These are phyloP conservation scores for Sciurus vulgaris DNA, from an alignment of 2,797 vertebrate genomes.

Conservation along the genomic window DNA sequence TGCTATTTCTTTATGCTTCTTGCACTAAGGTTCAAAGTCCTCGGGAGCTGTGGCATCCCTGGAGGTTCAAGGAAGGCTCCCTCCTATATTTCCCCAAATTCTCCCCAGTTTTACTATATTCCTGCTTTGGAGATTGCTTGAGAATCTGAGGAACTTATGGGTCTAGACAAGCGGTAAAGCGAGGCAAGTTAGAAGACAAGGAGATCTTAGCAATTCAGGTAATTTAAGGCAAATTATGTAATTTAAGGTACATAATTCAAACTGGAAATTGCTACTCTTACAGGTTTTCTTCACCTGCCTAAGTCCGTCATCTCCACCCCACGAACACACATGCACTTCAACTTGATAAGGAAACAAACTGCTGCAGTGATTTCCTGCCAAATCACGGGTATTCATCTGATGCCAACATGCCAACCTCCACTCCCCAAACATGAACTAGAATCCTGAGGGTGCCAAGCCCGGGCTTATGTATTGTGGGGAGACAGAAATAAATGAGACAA, in stretches of 20 bases:
- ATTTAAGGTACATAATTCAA: not conserved
- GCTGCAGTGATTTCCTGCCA: not conserved
- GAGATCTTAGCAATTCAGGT: not conserved
- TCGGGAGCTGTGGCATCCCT: not conserved
- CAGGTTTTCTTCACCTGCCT: not conserved
- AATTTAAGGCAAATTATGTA: too few relatives aligned
- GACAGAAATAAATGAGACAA: not conserved
- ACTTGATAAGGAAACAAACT: not conserved
- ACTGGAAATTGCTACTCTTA: not conserved
- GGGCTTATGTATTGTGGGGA: not conserved
- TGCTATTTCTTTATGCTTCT: not conserved
- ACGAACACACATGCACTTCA: rapidly evolving
- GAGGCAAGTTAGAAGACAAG: constrained; percentile 2
- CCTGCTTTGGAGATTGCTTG: not conserved
- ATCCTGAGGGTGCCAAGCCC: not conserved
- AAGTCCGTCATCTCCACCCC: not conserved
- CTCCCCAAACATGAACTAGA: not conserved
- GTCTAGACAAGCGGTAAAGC: not conserved
- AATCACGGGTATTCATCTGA: not conserved
- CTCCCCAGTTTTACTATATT: not conserved
- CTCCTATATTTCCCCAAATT: not conserved
- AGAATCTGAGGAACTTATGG: not conserved
- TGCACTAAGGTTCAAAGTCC: not conserved
- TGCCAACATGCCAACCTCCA: not conserved
- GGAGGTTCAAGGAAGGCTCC: not conserved